These are phyloP conservation scores for Cisticola juncidis DNA, from an alignment of 2,113 vertebrate species.

Conservation along the genomic window DNA sequence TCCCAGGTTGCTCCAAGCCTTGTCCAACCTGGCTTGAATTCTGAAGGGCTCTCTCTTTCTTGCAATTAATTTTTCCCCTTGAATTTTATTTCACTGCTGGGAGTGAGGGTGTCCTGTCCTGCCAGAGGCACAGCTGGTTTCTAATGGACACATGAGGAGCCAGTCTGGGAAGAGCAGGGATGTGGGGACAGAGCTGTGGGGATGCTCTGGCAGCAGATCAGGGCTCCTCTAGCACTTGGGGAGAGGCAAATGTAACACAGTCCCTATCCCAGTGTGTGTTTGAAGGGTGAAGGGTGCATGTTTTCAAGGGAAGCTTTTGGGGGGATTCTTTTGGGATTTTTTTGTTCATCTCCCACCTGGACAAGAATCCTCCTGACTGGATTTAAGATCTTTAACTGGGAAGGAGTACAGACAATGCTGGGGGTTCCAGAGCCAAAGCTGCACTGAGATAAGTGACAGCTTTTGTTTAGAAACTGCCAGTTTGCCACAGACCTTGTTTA, in stretches of 20 bases:
- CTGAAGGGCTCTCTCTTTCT: not conserved
- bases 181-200: not conserved
- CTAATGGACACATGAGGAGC: accelerated
- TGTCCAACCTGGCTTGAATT: not conserved
- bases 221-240: not conserved
- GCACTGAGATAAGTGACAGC: not conserved
- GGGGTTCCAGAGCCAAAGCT: not conserved
- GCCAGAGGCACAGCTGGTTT: not conserved
- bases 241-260: not conserved
- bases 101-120: not conserved
- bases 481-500: conserved; percentile 24
- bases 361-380: not conserved
- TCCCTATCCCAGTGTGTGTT: not conserved
- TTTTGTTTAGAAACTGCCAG: conserved; percentile 34
- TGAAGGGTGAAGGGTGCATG: not conserved
- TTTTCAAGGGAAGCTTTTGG: not conserved
- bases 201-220: not conserved
- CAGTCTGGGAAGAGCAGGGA: not conserved
- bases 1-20: not conserved
- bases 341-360: not conserved
- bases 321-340: not conserved
- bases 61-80: not conserved
- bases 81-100: not conserved
- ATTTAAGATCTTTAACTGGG: not conserved
- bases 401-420: not conserved